Evolutionary conservation across 1,140 invertebrate genomes (phyloP).

Genomic region (Gerris buenoi): DNA sequence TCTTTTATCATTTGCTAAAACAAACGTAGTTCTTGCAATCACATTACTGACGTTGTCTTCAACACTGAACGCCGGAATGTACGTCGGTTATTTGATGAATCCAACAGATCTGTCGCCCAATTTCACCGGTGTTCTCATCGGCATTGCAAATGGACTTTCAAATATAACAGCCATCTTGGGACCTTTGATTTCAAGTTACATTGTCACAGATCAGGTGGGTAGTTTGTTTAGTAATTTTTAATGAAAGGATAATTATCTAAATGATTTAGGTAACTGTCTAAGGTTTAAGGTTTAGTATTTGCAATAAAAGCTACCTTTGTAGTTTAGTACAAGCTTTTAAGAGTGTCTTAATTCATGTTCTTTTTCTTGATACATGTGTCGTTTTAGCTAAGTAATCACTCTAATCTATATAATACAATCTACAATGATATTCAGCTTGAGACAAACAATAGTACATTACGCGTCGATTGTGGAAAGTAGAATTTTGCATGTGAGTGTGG

Average conservation of each 20-base stretch:
- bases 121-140: constrained; percentile 53
- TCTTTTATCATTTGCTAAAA: constrained; percentile 39
- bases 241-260: too few relatives aligned
- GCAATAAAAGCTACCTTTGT: too few relatives aligned
- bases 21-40: constrained; percentile 33
- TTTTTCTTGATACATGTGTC: too few relatives aligned
- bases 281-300: too few relatives aligned
- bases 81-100: constrained; percentile 40
- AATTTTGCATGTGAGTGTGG: too few relatives aligned
- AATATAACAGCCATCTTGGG: constrained; percentile 55
- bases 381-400: too few relatives aligned
- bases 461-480: too few relatives aligned
- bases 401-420: constrained; percentile 8
- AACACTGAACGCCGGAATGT: constrained; percentile 45
- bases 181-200: constrained; percentile 38
- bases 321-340: too few relatives aligned
- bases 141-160: constrained; percentile 56
- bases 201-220: constrained; percentile 30
- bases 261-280: too few relatives aligned
- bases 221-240: constrained; percentile 6
- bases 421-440: too few relatives aligned
- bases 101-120: constrained; percentile 60
- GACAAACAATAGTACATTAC: too few relatives aligned
- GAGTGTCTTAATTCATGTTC: too few relatives aligned
- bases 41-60: constrained; percentile 28